A percentile compares a stretch with the other conserved stretches of the same genome.
phyloP scores from a whole-genome alignment of 2,888 invertebrate species.

The Nebria salina region DNA sequence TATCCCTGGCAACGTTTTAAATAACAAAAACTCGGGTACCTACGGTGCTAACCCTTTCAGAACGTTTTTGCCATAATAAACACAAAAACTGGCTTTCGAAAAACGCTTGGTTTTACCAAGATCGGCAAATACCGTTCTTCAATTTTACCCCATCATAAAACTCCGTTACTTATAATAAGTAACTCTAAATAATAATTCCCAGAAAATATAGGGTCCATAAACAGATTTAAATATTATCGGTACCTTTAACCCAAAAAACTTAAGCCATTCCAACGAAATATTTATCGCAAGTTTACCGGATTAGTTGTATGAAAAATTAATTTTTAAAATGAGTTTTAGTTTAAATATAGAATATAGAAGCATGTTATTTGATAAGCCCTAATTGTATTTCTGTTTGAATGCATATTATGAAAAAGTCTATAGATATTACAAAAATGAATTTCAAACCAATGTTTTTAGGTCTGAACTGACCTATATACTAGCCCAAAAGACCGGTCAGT shows the following conservation, averaged over 20 bases:
- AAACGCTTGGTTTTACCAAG: slow-evolving; percentile 32
- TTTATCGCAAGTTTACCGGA: neutral
- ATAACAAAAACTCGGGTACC: slow-evolving; percentile 35
- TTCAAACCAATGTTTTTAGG: neutral
- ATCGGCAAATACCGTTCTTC: slow-evolving; percentile 29
- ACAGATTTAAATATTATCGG: neutral
- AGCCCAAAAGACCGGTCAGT: neutral
- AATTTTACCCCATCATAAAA: slow-evolving; percentile 36
- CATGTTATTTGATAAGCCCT: too few relatives aligned
- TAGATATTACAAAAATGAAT: too few relatives aligned
- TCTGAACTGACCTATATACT: neutral
- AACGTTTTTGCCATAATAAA: slow-evolving; percentile 31
- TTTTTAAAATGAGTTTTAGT: too few relatives aligned
- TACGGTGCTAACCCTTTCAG: slow-evolving; percentile 27
- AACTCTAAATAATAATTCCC: neutral
- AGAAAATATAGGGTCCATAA: neutral
- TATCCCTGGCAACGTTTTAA: slow-evolving; percentile 21
- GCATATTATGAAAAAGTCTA: too few relatives aligned
- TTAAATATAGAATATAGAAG: too few relatives aligned
- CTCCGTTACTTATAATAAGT: slow-evolving; percentile 23
- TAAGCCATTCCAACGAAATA: neutral
- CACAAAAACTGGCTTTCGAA: neutral
- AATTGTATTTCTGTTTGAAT: too few relatives aligned
- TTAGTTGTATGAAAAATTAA: too few relatives aligned
- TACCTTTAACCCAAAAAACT: neutral